Conservation (phyloP, 2,113 vertebrate genomes). For the Cyprinodon variegatus region DNA sequence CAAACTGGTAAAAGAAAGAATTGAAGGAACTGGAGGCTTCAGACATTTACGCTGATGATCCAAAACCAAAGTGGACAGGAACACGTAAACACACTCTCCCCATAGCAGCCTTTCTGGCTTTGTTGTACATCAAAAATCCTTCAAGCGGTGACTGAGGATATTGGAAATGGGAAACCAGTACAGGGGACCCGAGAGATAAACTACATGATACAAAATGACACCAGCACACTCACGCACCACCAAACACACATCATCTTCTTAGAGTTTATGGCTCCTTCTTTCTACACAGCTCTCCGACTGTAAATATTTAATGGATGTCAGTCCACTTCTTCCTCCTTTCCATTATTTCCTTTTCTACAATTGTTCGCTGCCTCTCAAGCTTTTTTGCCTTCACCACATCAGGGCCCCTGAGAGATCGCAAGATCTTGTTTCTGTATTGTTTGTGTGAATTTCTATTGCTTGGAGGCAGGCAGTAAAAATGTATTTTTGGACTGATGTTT, state of each 20-base stretch:
- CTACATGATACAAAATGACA: neutral
- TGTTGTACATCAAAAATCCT: constrained; percentile 37
- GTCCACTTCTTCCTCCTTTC: constrained; percentile 21
- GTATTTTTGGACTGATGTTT: constrained; percentile 15
- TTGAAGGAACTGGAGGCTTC: no score
- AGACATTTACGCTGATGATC: neutral
- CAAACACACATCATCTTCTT: neutral
- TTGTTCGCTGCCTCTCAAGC: constrained; percentile 12
- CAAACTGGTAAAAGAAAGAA: constrained; percentile 11
- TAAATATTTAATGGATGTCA: constrained; percentile 48
- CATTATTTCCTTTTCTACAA: neutral
- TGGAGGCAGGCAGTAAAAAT: neutral
- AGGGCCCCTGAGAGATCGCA: constrained; percentile 20
- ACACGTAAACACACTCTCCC: neutral
- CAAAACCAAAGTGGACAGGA: neutral
- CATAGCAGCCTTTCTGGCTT: constrained; percentile 6
- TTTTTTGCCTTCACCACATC: constrained; percentile 18
- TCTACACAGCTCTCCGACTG: neutral
- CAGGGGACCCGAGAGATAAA: constrained; percentile 21
- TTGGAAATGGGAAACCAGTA: constrained; percentile 21
- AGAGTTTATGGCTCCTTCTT: constrained; percentile 24
- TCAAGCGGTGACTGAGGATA: constrained; percentile 25
- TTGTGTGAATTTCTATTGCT: neutral
- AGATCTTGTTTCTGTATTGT: constrained; percentile 11
- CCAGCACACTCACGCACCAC: neutral